phyloP scores from a whole-genome alignment of 1,140 invertebrate genomes.

The Formica selysi region DNA sequence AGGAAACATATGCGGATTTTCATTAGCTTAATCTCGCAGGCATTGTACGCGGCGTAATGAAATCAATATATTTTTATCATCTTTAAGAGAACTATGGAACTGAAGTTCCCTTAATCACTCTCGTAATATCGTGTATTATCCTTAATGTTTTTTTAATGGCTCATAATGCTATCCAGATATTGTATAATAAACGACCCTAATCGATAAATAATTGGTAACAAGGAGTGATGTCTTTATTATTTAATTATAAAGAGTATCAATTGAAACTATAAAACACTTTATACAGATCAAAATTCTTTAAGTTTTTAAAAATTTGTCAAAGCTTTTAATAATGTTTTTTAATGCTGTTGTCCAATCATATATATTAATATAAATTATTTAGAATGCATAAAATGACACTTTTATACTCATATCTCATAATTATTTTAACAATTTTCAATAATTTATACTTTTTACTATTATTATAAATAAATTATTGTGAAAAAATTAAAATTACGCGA shows the following conservation, averaged over 20 bases:
- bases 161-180: constrained; percentile 2
- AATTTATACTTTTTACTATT: not conserved
- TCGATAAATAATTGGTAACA: not conserved
- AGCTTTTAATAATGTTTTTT: not conserved
- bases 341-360: not conserved
- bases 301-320: not conserved
- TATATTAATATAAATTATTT: not conserved
- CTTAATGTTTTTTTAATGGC: constrained; percentile 31
- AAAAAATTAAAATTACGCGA: not conserved
- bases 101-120: not conserved
- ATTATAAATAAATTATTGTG: not conserved
- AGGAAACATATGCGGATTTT: not conserved
- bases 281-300: not conserved
- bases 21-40: constrained; percentile 20
- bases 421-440: not conserved
- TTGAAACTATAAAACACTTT: not conserved
- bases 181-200: constrained; percentile 11
- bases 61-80: constrained; percentile 46
- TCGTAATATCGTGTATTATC: not conserved
- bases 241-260: not conserved
- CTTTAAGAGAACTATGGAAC: not conserved
- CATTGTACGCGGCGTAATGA: constrained; percentile 26
- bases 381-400: not conserved
- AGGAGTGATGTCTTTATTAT: constrained; percentile 12
- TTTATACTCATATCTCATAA: not conserved